Evolutionary conservation across 1,140 invertebrate species (phyloP), one percentile per base, ranked within the genome.

Genomic region (Bombus difficillimus): DNA sequence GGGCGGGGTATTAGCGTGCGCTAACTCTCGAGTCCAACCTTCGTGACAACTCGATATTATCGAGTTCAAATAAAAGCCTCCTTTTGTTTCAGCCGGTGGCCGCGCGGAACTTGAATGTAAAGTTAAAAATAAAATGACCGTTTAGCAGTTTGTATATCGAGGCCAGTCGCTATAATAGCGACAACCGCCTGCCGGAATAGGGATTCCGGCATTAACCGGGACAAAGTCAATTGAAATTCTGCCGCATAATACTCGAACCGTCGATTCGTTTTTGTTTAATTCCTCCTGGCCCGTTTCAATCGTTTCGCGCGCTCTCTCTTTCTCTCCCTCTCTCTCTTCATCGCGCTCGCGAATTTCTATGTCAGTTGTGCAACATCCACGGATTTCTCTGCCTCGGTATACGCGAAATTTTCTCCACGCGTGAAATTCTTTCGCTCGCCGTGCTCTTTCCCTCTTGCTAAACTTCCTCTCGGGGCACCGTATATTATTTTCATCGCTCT

Each of bases 41-140:
- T 25, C 87, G 62, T 66, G 87, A 79, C 75, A 76, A 86, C 59
- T 86, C 87, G 81, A 89, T 83, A 86, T 66, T 86, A 89, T 89
- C 74, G 88, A 87, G 62, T 76, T 84, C 34, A 43, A 90, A 89
- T 89, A 89, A 89, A 66, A 88, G 73, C 73, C 78, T 43, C 37
- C 83, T 81, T 89, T 89, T 87, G 84, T 89, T 34, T 43, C 72
- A 18, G n/a, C 9, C 47, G 59, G 53, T 41, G 32, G 64, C 25
- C 59, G 62, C 66, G 71, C 66, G 74, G 66, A 76, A 85, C 79
- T 73, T 77, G 80, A 79, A 86, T 66, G 88, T 62, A n/a, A 86
- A 84, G 89, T 89, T 90, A 90, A 89, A 90, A 90, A 90, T 90
- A 90, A 90, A 90, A 37, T 71, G 84, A 89, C 59, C 88, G 77